Evolutionary conservation across 2,888 invertebrate species (phyloP).

Genomic region (Xestia ashworthii): DNA sequence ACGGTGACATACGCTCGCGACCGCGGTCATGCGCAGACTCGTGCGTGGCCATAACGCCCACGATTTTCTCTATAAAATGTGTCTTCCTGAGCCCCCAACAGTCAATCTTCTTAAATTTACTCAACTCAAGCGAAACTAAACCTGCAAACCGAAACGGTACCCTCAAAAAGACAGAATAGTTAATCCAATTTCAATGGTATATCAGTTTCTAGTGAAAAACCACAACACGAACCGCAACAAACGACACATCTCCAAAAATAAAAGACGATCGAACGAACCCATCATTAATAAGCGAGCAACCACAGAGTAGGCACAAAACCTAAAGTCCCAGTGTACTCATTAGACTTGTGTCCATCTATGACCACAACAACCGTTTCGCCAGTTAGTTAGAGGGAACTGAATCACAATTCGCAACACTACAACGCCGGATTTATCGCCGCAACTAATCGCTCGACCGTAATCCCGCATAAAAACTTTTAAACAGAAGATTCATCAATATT

Average conservation of each 20-base stretch:
- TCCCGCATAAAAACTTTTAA: neutral
- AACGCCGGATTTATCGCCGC: slow-evolving; percentile 69
- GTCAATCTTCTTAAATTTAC: neutral
- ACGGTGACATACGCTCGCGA: no score
- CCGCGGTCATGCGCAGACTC: no score
- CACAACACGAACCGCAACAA: slow-evolving; percentile 16
- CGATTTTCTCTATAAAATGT: neutral
- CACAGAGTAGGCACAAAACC: slow-evolving; percentile 54
- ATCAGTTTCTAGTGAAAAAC: neutral
- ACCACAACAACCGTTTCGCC: slow-evolving; percentile 62
- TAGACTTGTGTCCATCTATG: slow-evolving; percentile 65
- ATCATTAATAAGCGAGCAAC: slow-evolving; percentile 50
- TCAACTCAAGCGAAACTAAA: neutral
- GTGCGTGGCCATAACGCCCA: neutral
- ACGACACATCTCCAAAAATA: slow-evolving; percentile 45
- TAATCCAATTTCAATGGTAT: neutral
- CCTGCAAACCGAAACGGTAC: neutral
- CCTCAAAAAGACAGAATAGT: neutral
- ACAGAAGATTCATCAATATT: slow-evolving; percentile 47
- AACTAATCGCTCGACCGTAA: slow-evolving; percentile 66
- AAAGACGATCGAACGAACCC: slow-evolving; percentile 45
- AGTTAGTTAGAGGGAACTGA: slow-evolving; percentile 70
- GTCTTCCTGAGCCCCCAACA: neutral
- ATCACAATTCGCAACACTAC: slow-evolving; percentile 71
- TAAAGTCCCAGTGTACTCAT: slow-evolving; percentile 54